Evolutionary conservation across 2,888 invertebrate genomes (phyloP).

Genomic region (Acleris laterana): DNA sequence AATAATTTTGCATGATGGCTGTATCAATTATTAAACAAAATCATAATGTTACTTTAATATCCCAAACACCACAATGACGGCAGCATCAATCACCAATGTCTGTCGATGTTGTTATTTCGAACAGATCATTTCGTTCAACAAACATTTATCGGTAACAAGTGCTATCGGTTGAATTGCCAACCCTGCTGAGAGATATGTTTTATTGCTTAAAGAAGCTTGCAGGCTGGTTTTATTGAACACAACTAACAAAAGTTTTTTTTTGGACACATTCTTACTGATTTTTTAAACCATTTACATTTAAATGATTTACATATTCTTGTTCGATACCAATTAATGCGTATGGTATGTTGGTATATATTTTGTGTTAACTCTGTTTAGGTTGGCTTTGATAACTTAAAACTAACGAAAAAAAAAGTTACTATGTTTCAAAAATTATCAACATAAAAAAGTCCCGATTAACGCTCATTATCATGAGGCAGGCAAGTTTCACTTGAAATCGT

Average conservation of each 20-base stretch:
- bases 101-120: conserved; percentile 24
- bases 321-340: too few species aligned
- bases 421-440: too few species aligned
- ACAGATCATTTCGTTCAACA: conserved; percentile 22
- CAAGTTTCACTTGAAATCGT: too few species aligned
- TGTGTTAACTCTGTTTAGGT: too few species aligned
- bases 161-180: conserved; percentile 54
- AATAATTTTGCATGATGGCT: not conserved
- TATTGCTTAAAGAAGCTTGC: conserved; percentile 16
- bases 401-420: too few species aligned
- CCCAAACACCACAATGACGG: not conserved
- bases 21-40: not conserved
- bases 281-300: too few species aligned
- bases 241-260: not conserved
- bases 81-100: conserved; percentile 24
- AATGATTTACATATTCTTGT: too few species aligned
- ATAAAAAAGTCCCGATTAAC: too few species aligned
- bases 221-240: not conserved
- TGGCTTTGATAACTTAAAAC: too few species aligned
- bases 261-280: too few species aligned
- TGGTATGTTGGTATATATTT: too few species aligned
- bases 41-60: not conserved
- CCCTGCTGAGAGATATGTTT: conserved; percentile 62
- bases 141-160: conserved; percentile 28
- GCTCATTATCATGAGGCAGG: too few species aligned